Evolutionary conservation across 2,888 invertebrate species (phyloP), one percentile per base, ranked within the genome.

Genomic region (Drosophila planitibia): DNA sequence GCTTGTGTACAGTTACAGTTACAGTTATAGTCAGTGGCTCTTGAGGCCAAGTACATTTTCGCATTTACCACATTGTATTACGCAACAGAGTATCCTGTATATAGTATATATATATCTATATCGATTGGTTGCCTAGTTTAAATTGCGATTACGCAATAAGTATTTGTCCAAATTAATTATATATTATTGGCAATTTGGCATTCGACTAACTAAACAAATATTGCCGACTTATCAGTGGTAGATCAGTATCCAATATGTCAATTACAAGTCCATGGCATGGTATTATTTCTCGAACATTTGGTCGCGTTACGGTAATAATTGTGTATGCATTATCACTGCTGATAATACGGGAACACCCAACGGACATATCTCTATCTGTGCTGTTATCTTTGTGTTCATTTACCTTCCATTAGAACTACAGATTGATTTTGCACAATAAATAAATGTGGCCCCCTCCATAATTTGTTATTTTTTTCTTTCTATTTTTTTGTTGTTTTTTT

Each of bases 301-400:
- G 70, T 66, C 65, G 63, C 66, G 70, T 60, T 75, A 74, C 67
- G 74, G 74, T 72, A 69, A 81, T 83, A 85, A 88, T 85, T 85
- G 81, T 88, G 85, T 85, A 71, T 72, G 79, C 80, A 84, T 83
- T 85, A 88, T 85, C 85, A 69, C 19, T 54, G 37, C 75, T 66
- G 81, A 84, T 87, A 85, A 74, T 49, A 44, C 47, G 47, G 47
- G 0, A 37, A 47, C 58, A 57, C n/a, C 19, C 28, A 25, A 16
- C 28, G 14, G 14, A 39, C n/a, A 39, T 25, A 35, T 25, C 37
- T 22, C 2, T 57, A 2, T 58, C 19, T 39, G 39, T 44, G 32
- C 22, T 59, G 70, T 68, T 84, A 84, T 84, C 85, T 66, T 12
- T 52, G 61, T 73, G 59, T 75, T 79, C 81, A 76, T 80, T 69